Evolutionary conservation across 2,113 vertebrate genomes (phyloP), one percentile per base, ranked within the genome.

Genomic region (Ammodytes marinus): DNA sequence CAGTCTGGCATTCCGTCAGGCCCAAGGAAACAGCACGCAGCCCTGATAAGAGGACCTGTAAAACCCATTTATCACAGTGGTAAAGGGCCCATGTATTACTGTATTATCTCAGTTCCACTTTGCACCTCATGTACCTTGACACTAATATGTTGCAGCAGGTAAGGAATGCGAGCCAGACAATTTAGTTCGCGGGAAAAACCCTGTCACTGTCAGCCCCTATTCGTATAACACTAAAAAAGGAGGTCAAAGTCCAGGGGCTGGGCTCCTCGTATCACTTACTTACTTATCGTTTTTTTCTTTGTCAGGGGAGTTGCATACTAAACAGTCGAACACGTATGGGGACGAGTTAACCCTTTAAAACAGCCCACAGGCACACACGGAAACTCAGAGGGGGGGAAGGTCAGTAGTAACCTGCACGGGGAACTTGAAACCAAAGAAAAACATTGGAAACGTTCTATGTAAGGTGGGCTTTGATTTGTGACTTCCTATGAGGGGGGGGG

Each of bases 81-180:
- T 73, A 77, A 65, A 14, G 72, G 19, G 3, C 27, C 43, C 45
- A 19, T 17, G 35, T 43, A 58, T 49, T 19, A 57, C 27, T 14
- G 11, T 14, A 14, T 46, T 82, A 85, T 80, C 86, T 78, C 37
- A 37, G 42, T 12, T 77, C 53, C 40, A 61, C 75, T 82, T 76
- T 78, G 77, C 1, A 84, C 79, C 54, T 46, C 1, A 19, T 76
- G 89, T 59, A 88, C 88, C 90, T 89, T 84, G 88, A 77, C 79
- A 80, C 74, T 43, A 77, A 88, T 79, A 64, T 68, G 54, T n/a
- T 10, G 5, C 70, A 72, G 45, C 76, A 74, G 17, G 64, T 75
- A 43, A 50, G 39, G 53, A 64, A 54, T 42, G 66, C 5, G 53
- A 79, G 54, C 39, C 27, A 74, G 74, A 59, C 45, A 15, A 6